These are phyloP conservation scores for Muschampia plurimacula DNA, from an alignment of 2,888 invertebrate species.

Conservation along the genomic window DNA sequence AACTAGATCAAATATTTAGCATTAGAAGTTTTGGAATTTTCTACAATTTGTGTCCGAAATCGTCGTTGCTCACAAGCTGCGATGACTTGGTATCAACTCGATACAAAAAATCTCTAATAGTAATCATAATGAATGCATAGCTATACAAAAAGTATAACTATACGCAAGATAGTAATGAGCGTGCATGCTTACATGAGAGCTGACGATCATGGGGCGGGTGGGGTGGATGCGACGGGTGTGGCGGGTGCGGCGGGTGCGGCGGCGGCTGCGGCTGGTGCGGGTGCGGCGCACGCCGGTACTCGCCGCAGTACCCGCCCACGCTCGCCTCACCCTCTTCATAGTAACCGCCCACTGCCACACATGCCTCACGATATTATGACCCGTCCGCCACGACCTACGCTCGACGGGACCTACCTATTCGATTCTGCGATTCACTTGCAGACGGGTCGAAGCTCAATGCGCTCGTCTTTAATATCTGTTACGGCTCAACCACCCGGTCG, in stretches of 20 bases:
- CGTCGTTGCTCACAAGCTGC: neutral
- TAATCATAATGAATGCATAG: neutral
- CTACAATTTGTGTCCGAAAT: no score
- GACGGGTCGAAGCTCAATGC: slow-evolving; percentile 33
- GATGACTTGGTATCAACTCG: slow-evolving; percentile 6
- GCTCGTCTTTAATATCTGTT: slow-evolving; percentile 25
- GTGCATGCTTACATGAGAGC: slow-evolving; percentile 68
- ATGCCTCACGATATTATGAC: slow-evolving; percentile 64
- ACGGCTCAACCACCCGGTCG: slow-evolving; percentile 32
- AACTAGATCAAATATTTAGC: no score
- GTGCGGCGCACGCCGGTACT: slow-evolving; percentile 68
- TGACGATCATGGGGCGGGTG: slow-evolving; percentile 61
- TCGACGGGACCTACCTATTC: slow-evolving; percentile 68
- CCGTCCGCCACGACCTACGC: slow-evolving; percentile 51
- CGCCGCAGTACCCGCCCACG: slow-evolving; percentile 67
- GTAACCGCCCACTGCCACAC: slow-evolving; percentile 84
- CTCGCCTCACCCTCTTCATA: slow-evolving; percentile 76
- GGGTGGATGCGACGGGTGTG: slow-evolving; percentile 43
- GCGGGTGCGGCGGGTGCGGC: slow-evolving; percentile 45
- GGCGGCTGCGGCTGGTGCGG: slow-evolving; percentile 56
- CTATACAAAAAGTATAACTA: neutral
- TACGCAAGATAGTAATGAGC: neutral
- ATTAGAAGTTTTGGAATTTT: no score
- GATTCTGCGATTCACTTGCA: slow-evolving; percentile 39
- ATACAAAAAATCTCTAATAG: neutral